Base-by-base conservation (phyloP, 2,113 vertebrate genomes). In the Periophthalmodon schlosseri region DNA sequence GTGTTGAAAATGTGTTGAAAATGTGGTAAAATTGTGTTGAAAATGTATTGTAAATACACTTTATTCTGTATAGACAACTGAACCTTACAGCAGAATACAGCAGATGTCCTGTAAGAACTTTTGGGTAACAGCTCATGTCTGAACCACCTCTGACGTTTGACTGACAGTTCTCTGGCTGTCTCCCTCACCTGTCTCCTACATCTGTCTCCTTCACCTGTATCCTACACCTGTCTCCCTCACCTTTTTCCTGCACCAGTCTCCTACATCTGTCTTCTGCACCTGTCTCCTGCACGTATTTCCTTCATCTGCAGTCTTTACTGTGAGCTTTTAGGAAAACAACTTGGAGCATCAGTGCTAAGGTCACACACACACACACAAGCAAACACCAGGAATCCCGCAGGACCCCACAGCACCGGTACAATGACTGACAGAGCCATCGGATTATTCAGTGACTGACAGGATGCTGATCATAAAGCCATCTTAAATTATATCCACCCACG, bases 381-480 rank as follows among this genome's bases (percentile, higher is more conserved):
- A 68, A 73, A 4, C 47, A 68, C 18, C 52, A 16, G 68, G 52
- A 44, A 23, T 33, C 24, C 47, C 16, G 3, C 28, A 57, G 28
- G 67, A 67, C 39, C 20, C 61, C 28, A n/a, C 39, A 60, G 74
- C 65, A 44, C 65, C 44, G 1, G 61, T 12, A 15, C 68, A 44
- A n/a, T 44, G 77, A 82, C 50, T 82, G 78, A 74, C 68, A 57
- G 61, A 18, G 50, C 50, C 73, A 70, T 84, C 72, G 56, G 70
- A 82, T 78, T 61, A 69, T 68, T 75, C 72, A 67, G 58, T 75
- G 75, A 82, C 63, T 82, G 85, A 78, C 75, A 74, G 77, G 67
- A 72, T 52, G 16, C 4, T 65, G 47, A 82, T 76, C 47, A 28
- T 39, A 54, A 81, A 69, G 63, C 70, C 46, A 80, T 70, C 73